phyloP scores from a whole-genome alignment of 1,140 invertebrate genomes.

The Holotrichia oblita region DNA sequence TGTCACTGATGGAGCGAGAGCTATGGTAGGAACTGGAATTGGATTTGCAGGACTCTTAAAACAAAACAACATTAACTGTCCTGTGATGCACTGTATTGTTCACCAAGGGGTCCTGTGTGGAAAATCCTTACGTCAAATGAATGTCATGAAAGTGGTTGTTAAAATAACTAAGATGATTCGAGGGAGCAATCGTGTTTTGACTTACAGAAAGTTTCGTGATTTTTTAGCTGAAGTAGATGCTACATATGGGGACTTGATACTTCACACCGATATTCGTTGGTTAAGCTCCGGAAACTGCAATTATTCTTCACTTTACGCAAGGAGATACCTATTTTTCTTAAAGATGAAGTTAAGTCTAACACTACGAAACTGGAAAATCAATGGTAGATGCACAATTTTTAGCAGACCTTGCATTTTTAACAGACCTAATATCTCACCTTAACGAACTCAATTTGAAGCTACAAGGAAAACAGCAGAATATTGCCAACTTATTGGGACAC shows the following conservation, averaged over 20 bases:
- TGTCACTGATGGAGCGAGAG: slow-evolving; percentile 45
- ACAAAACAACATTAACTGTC: slow-evolving; percentile 46
- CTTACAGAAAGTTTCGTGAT: too few relatives aligned
- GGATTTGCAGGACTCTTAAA: slow-evolving; percentile 45
- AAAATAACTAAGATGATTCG: slow-evolving; percentile 50
- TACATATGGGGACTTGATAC: too few relatives aligned
- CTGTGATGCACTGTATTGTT: slow-evolving; percentile 47
- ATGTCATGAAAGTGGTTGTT: slow-evolving; percentile 45
- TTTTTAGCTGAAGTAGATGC: too few relatives aligned
- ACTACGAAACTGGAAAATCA: slow-evolving; percentile 32
- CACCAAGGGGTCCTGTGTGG: slow-evolving; percentile 45
- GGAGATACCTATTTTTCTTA: too few relatives aligned
- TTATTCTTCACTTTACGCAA: too few relatives aligned
- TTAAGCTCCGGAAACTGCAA: too few relatives aligned
- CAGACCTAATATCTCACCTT: slow-evolving; percentile 25
- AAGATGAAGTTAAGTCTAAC: too few relatives aligned
- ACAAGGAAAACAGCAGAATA: slow-evolving; percentile 38
- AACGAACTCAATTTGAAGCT: slow-evolving; percentile 40
- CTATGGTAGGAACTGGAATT: slow-evolving; percentile 45
- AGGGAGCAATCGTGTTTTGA: slow-evolving; percentile 39
- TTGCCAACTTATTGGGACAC: slow-evolving; percentile 36
- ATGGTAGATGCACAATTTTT: slow-evolving; percentile 30
- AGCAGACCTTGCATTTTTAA: slow-evolving; percentile 35
- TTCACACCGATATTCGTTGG: too few relatives aligned
- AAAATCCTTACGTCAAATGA: slow-evolving; percentile 46